Conservation (phyloP, 2,888 invertebrate genomes). For the Leptopilina myrica region DNA sequence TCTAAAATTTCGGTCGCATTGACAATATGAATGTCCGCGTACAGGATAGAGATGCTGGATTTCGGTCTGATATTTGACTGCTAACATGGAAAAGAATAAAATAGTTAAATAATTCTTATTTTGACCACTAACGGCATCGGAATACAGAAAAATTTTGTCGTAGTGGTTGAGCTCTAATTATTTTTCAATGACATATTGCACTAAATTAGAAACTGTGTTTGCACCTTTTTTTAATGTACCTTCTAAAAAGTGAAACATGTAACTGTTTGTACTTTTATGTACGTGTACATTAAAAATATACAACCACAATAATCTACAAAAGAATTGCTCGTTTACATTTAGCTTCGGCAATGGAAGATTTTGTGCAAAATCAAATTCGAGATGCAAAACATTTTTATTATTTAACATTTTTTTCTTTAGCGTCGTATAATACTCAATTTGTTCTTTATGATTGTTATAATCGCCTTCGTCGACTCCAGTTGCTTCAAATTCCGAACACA, state of each 20-base stretch:
- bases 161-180: background rate
- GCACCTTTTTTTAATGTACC: constrained; percentile 44
- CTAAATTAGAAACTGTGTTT: constrained; percentile 34
- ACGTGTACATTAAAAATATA: constrained; percentile 51
- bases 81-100: constrained; percentile 12
- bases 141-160: background rate
- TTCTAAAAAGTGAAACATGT: constrained; percentile 47
- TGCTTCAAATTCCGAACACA: constrained; percentile 27
- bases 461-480: background rate
- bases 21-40: constrained; percentile 42
- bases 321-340: constrained; percentile 49
- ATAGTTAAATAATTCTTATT: constrained; percentile 25
- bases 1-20: background rate
- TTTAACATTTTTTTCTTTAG: constrained; percentile 7
- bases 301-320: constrained; percentile 41
- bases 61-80: constrained; percentile 11
- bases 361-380: constrained; percentile 48
- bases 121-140: background rate
- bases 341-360: constrained; percentile 51
- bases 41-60: constrained; percentile 45
- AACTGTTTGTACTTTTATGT: constrained; percentile 39
- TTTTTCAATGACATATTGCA: background rate
- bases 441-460: constrained; percentile 3
- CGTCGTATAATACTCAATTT: constrained; percentile 9
- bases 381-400: constrained; percentile 20